A percentile compares a stretch with the other conserved stretches of the same genome.
phyloP scores from a whole-genome alignment of 2,113 vertebrate species.

The Odontophorus gujanensis region DNA sequence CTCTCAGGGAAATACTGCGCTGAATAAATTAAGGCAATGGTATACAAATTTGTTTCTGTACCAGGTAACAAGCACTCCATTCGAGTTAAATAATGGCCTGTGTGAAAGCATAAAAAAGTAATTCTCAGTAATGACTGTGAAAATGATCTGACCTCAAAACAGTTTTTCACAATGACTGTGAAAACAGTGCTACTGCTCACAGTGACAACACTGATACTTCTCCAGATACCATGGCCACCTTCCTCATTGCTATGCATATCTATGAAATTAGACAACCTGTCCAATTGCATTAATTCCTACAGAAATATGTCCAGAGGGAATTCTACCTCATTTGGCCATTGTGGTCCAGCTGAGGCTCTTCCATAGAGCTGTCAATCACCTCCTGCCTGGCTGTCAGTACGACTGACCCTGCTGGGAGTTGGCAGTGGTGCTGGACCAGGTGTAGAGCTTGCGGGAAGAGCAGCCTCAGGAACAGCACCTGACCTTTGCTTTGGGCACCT shows the following conservation, averaged over 20 bases:
- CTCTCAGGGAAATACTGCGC: not conserved
- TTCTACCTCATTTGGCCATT: slow-evolving; percentile 62
- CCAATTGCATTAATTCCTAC: slow-evolving; percentile 65
- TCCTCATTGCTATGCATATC: slow-evolving; percentile 55
- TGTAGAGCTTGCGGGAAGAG: not conserved
- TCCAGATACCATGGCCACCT: slow-evolving; percentile 13
- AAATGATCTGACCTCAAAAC: slow-evolving; percentile 25
- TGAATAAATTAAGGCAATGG: not conserved
- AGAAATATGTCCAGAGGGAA: slow-evolving; percentile 48
- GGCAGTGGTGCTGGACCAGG: slow-evolving; percentile 53
- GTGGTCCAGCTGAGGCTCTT: slow-evolving; percentile 25
- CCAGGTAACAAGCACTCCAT: not conserved
- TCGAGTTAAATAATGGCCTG: not conserved
- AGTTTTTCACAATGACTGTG: slow-evolving; percentile 34
- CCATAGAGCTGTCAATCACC: slow-evolving; percentile 67
- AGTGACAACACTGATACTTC: slow-evolving; percentile 31
- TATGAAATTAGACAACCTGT: slow-evolving; percentile 71
- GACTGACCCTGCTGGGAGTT: slow-evolving; percentile 31
- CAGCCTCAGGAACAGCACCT: not conserved
- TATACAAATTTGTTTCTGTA: not conserved
- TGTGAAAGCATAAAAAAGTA: not conserved
- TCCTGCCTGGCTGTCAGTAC: slow-evolving; percentile 28
- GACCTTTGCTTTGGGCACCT: not conserved
- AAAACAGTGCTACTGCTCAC: slow-evolving; percentile 46
- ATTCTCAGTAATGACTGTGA: slow-evolving; percentile 43